Conservation (phyloP, 2,888 invertebrate genomes). For the Mycalesis mineus region DNA sequence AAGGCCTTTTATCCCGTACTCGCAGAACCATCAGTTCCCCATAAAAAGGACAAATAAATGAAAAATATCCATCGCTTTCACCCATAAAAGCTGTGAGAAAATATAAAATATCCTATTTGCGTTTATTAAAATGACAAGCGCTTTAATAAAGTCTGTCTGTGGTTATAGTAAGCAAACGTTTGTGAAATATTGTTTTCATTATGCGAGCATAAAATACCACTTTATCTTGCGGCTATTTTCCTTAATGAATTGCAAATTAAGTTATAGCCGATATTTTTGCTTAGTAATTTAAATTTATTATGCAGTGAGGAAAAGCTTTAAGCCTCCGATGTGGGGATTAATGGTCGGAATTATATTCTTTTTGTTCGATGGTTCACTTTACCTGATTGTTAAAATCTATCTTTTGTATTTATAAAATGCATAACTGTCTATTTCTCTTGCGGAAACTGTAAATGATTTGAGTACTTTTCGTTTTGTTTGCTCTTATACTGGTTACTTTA, state of each 20-base stretch:
- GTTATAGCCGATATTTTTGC: constrained; percentile 3
- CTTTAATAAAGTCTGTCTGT: constrained; percentile 2
- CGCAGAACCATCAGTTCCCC: neutral
- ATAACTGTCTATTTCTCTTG: too few relatives aligned
- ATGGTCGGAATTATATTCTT: too few relatives aligned
- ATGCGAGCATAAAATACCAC: constrained; percentile 9
- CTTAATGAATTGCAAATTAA: constrained; percentile 11
- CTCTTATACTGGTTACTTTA: too few relatives aligned
- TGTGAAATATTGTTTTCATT: constrained; percentile 12
- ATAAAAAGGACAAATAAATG: neutral
- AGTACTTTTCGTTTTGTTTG: too few relatives aligned
- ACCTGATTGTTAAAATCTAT: too few relatives aligned
- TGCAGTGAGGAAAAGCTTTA: neutral
- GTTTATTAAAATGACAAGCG: constrained; percentile 8
- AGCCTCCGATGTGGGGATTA: neutral
- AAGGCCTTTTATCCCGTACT: neutral
- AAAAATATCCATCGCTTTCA: neutral
- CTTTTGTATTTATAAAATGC: too few relatives aligned
- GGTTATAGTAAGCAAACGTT: neutral
- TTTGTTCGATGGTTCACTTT: too few relatives aligned
- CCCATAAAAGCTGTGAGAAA: neutral
- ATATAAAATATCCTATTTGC: constrained; percentile 6
- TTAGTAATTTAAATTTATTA: constrained; percentile 8
- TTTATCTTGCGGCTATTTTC: neutral
- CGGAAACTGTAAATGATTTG: too few relatives aligned